Evolutionary conservation across 2,797 vertebrate species (phyloP), one percentile per base, ranked within the genome.

Genomic region (Myotis vivesi): DNA sequence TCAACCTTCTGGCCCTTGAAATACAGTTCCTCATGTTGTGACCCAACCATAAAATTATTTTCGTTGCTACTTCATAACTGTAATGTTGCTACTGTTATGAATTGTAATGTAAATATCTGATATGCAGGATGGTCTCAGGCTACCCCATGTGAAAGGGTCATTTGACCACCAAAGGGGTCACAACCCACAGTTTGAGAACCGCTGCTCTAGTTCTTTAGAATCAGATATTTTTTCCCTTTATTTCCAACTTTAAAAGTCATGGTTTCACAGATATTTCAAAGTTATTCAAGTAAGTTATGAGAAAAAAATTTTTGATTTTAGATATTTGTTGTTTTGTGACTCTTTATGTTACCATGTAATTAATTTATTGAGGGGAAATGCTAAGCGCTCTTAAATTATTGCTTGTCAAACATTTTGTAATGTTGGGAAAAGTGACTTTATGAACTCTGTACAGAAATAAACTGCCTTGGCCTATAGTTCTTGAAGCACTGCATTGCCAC

Each of bases 291-390:
- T 96, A 95, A 96, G 41, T 77, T 46, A 49, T 94, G 82, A 91
- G 83, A 93, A 97, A 96, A 87, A 87, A 41, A 15, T 20, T 64
- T 86, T 84, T 93, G 66, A 92, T 97, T 97, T 97, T 97, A 96
- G 81, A 53, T 93, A 46, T 94, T 41, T 95, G 71, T 95, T 76
- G 93, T 93, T 98, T 94, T 53, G 72, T 98, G 97, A 94, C 83
- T 97, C 95, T 96, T 94, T 82, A 75, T 96, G 96, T 97, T 96
- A 93, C 64, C 89, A 66, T 49, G 75, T 73, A 77, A 81, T 97
- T 98, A 75, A 75, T 97, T 98, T 97, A 97, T 76, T 89, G 69
- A 92, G 96, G 83, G 94, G 94, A 97, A 97, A 97, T 57, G 84
- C 95, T 62, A 72, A 96, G 0, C 95, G 20, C 59, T 96, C 89